Percentiles rank a stretch among this genome's conserved stretches.
phyloP scores from a whole-genome alignment of 2,888 invertebrate species.

The Neoascia interrupta region DNA sequence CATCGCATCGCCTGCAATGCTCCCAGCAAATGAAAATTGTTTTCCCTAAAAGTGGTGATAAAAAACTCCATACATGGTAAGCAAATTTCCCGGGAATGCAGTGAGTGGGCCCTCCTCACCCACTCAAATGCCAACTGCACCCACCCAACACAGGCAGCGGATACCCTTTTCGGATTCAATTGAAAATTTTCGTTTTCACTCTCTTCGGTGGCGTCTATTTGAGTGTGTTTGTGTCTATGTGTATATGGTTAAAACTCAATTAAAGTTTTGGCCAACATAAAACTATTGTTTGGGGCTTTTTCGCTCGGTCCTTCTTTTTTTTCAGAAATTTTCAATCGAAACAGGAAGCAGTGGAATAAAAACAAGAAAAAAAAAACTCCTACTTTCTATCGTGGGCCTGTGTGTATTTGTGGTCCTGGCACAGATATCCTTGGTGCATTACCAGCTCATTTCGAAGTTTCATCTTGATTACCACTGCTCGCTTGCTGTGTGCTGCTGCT shows the following conservation, averaged over 20 bases:
- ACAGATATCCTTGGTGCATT: constrained; percentile 67
- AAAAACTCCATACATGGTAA: neutral
- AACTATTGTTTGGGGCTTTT: constrained; percentile 67
- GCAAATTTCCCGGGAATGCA: constrained; percentile 40
- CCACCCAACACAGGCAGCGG: neutral
- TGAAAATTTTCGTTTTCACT: constrained; percentile 42
- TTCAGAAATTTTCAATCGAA: constrained; percentile 52
- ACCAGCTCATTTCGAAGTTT: constrained; percentile 68
- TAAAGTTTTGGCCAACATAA: constrained; percentile 69
- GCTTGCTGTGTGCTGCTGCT: constrained; percentile 25
- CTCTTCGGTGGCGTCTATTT: neutral
- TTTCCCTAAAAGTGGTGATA: constrained; percentile 8
- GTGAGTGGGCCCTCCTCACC: neutral
- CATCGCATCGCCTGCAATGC: neutral
- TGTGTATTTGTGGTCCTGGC: constrained; percentile 28
- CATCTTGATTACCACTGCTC: constrained; percentile 64
- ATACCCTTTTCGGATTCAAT: constrained; percentile 23
- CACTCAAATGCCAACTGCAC: constrained; percentile 39
- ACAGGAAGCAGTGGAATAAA: constrained; percentile 15
- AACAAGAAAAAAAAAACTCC: neutral
- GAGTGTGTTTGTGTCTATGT: neutral
- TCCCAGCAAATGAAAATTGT: constrained; percentile 52
- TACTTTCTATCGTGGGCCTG: constrained; percentile 12
- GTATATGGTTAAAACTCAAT: constrained; percentile 63
- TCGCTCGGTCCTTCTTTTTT: constrained; percentile 20